Conservation (phyloP, 1,140 invertebrate species). For the Diachasma alloeum region DNA sequence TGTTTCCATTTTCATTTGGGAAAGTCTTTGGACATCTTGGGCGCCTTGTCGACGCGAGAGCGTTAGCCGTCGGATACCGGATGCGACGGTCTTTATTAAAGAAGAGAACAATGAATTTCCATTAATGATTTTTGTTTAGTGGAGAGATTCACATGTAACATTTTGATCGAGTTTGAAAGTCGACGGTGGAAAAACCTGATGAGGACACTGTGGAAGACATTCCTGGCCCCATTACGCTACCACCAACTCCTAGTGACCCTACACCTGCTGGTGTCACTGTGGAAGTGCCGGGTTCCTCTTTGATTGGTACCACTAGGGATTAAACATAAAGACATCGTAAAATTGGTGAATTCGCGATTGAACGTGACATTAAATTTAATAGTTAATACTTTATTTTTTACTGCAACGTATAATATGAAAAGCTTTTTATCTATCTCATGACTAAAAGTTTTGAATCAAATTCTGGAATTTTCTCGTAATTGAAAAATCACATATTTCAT, state of each 20-base stretch:
- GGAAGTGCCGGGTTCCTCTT: constrained; percentile 58
- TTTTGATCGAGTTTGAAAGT: constrained; percentile 57
- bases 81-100: background rate
- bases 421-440: too few species aligned
- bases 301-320: constrained; percentile 54
- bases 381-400: too few species aligned
- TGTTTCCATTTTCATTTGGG: background rate
- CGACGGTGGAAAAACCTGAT: constrained; percentile 51
- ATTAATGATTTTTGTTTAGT: background rate
- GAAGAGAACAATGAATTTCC: constrained; percentile 3
- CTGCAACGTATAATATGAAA: too few species aligned
- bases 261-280: constrained; percentile 46
- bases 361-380: too few species aligned
- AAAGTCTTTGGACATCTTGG: background rate
- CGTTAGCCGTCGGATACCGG: background rate
- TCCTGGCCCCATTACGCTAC: constrained; percentile 50
- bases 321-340: too few species aligned
- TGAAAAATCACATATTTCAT: too few species aligned
- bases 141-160: constrained; percentile 56
- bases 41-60: background rate
- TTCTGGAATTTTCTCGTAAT: too few species aligned
- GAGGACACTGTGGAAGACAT: constrained; percentile 52
- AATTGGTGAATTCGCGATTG: too few species aligned
- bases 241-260: constrained; percentile 42
- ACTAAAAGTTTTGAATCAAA: too few species aligned